Base-by-base conservation (phyloP, 2,113 vertebrate genomes). In the Calidris pygmaea region DNA sequence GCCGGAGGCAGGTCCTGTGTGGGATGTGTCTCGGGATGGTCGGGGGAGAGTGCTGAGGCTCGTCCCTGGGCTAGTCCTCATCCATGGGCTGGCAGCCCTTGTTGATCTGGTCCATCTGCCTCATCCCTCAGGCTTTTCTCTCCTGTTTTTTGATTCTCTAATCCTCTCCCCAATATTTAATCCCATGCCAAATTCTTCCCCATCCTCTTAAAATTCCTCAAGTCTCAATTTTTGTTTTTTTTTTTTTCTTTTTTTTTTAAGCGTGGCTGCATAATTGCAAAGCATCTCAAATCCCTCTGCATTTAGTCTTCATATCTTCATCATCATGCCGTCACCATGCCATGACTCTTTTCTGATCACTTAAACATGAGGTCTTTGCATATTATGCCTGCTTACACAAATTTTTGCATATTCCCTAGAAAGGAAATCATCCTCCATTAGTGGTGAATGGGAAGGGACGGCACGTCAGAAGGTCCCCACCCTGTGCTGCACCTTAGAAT, bases 161-260 rank as follows among this genome's bases (percentile, higher is more conserved):
- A 39, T 68, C 0, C 90, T 71, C 81, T 18, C 27, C 37, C 56
- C 73, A 73, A 10, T 68, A 65, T 81, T 95, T 93, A 82, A 65
- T 76, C 62, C 35, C 48, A 72, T 1, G 5, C 58, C 45, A 73
- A 74, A 85, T 80, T 90, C 66, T 85, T 93, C 22, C 50, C 32
- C 35, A 70, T 72, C 47, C 67, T 87, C 87, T 85, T 85, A 87
- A 43, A 91, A 82, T 79, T 93, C 53, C 68, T 8, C 35, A 75
- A n/a, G 65, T 52, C 34, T 72, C 37, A 11, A 3, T 19, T 35
- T 9, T n/a, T 37, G 39, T 14, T 35, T 10, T 37, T 12, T 32
- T 50, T 62, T 12, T 32, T 55, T 14, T 43, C 43, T 50, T 15
- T 35, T 10, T 37, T 12, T 32, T 55, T 62, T 66, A n/a, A 71